These are phyloP conservation scores for Rhaphigaster nebulosa DNA, from an alignment of 2,888 invertebrate genomes.

Conservation along the genomic window DNA sequence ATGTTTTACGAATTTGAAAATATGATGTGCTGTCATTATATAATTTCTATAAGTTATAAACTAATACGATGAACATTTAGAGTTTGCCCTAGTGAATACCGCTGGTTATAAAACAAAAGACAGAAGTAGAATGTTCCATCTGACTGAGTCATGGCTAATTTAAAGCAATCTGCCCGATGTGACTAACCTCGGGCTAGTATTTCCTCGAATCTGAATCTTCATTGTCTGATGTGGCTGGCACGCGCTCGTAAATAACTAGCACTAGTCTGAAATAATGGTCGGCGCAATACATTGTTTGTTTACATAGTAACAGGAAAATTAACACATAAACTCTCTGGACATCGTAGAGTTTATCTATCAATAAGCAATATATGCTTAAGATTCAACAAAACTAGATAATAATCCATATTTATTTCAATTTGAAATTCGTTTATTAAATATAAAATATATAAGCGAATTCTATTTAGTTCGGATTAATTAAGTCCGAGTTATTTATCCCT, in stretches of 20 bases:
- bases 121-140: not conserved
- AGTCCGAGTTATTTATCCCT: too few relatives aligned
- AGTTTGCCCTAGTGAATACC: not conserved
- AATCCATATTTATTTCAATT: not conserved
- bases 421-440: too few relatives aligned
- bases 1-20: too few relatives aligned
- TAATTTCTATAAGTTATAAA: not conserved
- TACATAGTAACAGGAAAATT: not conserved
- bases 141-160: constrained; percentile 47
- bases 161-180: not conserved
- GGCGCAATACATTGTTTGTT: not conserved
- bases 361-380: not conserved
- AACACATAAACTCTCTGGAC: not conserved
- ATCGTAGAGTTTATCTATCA: not conserved
- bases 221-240: not conserved
- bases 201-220: constrained; percentile 29
- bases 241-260: not conserved
- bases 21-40: too few relatives aligned
- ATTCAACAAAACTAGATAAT: not conserved
- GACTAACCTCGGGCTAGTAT: not conserved
- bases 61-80: not conserved
- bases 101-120: not conserved
- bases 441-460: too few relatives aligned
- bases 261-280: not conserved
- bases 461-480: too few relatives aligned